Percentiles rank a stretch among this genome's conserved stretches.
Evolutionary conservation across 1,140 invertebrate species (phyloP).

Genomic region (Trypoxylus dichotomus): DNA sequence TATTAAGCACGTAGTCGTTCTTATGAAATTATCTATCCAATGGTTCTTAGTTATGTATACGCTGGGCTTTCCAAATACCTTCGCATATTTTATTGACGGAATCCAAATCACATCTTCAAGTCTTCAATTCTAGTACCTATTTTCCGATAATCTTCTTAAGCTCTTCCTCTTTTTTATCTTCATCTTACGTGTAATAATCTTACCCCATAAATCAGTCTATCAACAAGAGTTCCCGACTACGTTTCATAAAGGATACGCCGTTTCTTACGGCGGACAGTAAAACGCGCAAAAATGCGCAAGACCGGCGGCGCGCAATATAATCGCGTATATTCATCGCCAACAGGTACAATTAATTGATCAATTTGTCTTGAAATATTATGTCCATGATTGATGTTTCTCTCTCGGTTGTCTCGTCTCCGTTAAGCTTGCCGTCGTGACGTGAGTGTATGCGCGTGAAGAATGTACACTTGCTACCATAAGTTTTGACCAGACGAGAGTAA

Average conservation of each 20-base stretch:
- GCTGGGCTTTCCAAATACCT: no score
- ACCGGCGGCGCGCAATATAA: background rate
- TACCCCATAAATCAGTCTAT: constrained; percentile 13
- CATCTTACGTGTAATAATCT: background rate
- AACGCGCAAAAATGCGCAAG: constrained; percentile 15
- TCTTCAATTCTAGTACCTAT: no score
- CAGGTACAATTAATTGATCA: constrained; percentile 34
- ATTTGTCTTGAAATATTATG: constrained; percentile 37
- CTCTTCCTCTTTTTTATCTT: background rate
- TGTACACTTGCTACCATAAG: background rate
- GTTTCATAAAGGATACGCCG: constrained; percentile 5
- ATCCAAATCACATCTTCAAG: background rate
- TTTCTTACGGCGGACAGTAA: background rate
- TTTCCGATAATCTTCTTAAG: no score
- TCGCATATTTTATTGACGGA: background rate
- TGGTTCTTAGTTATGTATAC: no score
- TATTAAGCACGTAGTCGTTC: no score
- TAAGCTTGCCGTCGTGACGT: background rate
- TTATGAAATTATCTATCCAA: no score
- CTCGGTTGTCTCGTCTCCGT: background rate
- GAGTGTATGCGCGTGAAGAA: background rate
- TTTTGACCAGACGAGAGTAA: background rate
- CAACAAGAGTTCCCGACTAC: background rate
- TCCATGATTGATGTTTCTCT: constrained; percentile 32
- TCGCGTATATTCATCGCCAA: constrained; percentile 6